Base-by-base conservation (phyloP, 2,888 invertebrate genomes). In the Drosophila buzzatii region DNA sequence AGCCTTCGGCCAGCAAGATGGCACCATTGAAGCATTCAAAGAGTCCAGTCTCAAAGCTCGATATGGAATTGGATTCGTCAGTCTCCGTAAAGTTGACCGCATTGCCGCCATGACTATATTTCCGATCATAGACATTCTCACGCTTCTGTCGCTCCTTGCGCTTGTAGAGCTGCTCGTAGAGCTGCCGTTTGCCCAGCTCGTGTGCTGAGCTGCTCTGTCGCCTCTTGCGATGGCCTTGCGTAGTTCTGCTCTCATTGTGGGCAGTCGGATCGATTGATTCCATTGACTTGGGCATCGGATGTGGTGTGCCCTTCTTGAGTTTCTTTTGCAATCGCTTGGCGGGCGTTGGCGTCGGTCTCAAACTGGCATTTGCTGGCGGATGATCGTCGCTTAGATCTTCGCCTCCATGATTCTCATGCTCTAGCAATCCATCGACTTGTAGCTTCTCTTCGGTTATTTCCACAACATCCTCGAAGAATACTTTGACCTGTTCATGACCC, bases 41-140 rank as follows among this genome's bases (percentile, higher is more conserved):
- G 39, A 97, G 93, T 71, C 95, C 96, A 63, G 95, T 96, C 93
- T 97, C 97, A 92, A 97, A 97, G 92, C 97, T 97, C 0, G 97
- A 97, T n/a, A 96, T 95, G 8, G 96, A 96, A 63, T 95, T 95
- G 63, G 96, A 96, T 74, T 95, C 94, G 68, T 95, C 94, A 7
- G 93, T 92, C 44, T 93, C 91, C 1, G 95, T 94, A 59, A 93
- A 93, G 85, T 96, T 96, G 20, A 92, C 84, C 1, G 93, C 93
- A 92, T 96, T 97, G 7, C 97, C 97, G 5, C 97, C 97, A 89
- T 97, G 97, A 79, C 95, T 95, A 14, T 96, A 95, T 57, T 96
- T 96, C 37, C 95, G 95, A 93, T 97, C 97, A 61, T 96, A 94
- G 63, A 96, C 93, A 73, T 91, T 91, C 70, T 93, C 93, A 1